Base-by-base conservation (phyloP, 1,140 invertebrate genomes). In the Aradophagus sp. region DNA sequence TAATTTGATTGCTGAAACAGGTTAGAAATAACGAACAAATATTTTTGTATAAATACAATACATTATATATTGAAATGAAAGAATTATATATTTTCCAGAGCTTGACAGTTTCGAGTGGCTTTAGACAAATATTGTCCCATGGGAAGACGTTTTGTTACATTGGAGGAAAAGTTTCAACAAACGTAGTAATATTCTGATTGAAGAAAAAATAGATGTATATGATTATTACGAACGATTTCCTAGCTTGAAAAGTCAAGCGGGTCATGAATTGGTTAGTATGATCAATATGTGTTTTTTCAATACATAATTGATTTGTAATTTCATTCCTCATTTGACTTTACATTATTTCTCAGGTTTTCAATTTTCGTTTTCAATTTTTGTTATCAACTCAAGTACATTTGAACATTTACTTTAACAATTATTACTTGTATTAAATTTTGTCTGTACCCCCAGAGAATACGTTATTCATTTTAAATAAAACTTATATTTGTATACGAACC, bases 191-290 rank as follows among this genome's bases (percentile, higher is more conserved):
- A 7, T 38, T 19, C n/a, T 19, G 4, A 19, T 38, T 2, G 8
- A 19, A 5, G 17, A 38, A 19, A 38, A 35, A 4, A 6, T 5
- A 19, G 19, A 7, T 5, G 12, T 38, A 17, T 19, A 17, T 19
- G 16, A 38, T 10, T 38, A 38, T 38, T 38, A 19, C n/a, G 4
- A 38, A n/a, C 15, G 10, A 19, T 38, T 38, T 38, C 35, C 14
- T 19, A 2, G 2, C 5, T 38, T 17, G 17, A 38, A 19, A 38
- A 12, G 7, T 8, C 35, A 38, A 19, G n/a, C 8, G 19, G 35
- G 35, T 1, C 35, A 38, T 14, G 32, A 31, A 31, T 23, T 23
- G 8, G 20, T 23, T 5, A 23, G 20, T 23, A 5, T 23, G 20
- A 23, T 23, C 20, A 23, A 23, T 23, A 8, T n/a, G n/a, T n/a